Evolutionary conservation across 2,113 vertebrate genomes (phyloP).

Genomic region (Opisthocomus hoazin): DNA sequence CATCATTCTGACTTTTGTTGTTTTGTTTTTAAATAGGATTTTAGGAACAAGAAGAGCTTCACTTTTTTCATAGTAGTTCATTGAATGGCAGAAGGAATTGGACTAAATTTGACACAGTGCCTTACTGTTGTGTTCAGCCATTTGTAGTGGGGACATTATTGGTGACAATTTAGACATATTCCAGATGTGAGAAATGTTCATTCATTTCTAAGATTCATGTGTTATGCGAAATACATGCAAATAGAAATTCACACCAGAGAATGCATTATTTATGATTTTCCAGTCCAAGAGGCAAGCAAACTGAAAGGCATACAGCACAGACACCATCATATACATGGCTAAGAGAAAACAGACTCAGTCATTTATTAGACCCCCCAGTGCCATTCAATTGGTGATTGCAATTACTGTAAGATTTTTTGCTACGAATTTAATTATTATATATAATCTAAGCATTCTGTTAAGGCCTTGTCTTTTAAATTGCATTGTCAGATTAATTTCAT

Average conservation of each 20-base stretch:
- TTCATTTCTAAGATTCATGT: slow-evolving; percentile 26
- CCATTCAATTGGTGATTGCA: not conserved
- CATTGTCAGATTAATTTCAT: not conserved
- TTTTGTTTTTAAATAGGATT: not conserved
- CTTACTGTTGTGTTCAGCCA: not conserved
- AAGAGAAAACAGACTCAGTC: not conserved
- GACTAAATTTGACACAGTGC: not conserved
- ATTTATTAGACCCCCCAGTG: not conserved
- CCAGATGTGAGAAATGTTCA: slow-evolving; percentile 30
- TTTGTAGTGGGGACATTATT: not conserved
- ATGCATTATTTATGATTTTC: not conserved
- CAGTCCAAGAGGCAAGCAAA: not conserved
- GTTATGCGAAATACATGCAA: not conserved
- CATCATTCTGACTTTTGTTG: not conserved
- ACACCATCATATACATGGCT: not conserved
- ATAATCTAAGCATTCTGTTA: not conserved
- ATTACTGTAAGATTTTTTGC: not conserved
- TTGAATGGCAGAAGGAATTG: not conserved
- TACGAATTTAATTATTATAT: not conserved
- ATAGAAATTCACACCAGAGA: not conserved
- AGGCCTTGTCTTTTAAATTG: not conserved
- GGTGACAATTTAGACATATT: slow-evolving; percentile 18
- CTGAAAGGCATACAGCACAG: not conserved
- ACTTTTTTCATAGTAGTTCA: not conserved
- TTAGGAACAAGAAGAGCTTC: not conserved